Evolutionary conservation across 2,113 vertebrate species (phyloP).

Genomic region (Phoenicopterus ruber): DNA sequence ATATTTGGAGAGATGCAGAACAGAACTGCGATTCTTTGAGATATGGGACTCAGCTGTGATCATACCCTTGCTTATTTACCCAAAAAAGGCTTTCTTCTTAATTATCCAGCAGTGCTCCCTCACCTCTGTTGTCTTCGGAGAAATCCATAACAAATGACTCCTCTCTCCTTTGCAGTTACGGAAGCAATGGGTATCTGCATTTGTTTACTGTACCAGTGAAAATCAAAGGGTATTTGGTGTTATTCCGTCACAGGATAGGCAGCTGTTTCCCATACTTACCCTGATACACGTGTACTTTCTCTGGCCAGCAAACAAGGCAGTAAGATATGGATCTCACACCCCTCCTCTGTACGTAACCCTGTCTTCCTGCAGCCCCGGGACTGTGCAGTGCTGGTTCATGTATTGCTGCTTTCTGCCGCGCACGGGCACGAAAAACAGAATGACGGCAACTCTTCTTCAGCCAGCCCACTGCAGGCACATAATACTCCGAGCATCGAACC

Average conservation of each 20-base stretch:
- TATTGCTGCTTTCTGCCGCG: not conserved
- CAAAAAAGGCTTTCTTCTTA: not conserved
- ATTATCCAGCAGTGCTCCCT: not conserved
- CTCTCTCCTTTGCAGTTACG: not conserved
- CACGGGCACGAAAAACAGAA: not conserved
- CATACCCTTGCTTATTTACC: not conserved
- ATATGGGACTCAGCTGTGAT: not conserved
- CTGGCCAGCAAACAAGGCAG: not conserved
- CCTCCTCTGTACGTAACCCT: not conserved
- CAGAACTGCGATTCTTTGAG: not conserved
- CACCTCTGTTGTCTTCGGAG: not conserved
- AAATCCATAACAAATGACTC: not conserved
- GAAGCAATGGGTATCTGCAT: not conserved
- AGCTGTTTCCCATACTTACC: not conserved
- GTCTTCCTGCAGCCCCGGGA: rapidly evolving
- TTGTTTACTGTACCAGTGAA: not conserved
- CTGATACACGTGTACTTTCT: not conserved
- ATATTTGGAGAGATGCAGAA: not conserved
- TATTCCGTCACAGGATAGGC: not conserved
- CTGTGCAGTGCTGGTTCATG: rapidly evolving
- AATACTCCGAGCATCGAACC: not conserved
- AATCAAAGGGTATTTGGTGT: not conserved
- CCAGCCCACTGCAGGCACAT: not conserved
- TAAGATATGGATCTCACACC: not conserved
- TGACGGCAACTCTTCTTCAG: not conserved